Evolutionary conservation across 2,113 vertebrate genomes (phyloP).

Genomic region (Condylura cristata): DNA sequence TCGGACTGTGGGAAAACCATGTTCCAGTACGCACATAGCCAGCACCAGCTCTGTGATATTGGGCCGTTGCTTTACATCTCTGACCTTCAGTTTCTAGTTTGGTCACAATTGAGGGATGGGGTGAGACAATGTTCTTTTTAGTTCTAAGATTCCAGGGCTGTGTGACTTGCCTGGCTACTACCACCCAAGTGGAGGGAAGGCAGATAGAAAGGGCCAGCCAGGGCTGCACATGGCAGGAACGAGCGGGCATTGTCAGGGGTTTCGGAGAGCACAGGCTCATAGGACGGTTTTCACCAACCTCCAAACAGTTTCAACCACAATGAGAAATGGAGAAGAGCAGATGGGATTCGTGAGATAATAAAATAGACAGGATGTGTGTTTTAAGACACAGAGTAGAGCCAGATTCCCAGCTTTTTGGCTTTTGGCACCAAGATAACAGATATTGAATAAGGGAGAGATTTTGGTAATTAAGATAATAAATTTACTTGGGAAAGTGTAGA

Average conservation of each 20-base stretch:
- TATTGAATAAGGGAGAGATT: background rate
- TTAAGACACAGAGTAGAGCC: background rate
- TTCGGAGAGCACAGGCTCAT: background rate
- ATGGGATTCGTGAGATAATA: background rate
- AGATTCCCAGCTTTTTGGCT: background rate
- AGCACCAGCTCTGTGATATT: fast-evolving
- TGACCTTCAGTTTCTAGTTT: background rate
- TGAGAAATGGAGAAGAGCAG: background rate
- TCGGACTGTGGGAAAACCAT: background rate
- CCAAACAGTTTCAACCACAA: background rate
- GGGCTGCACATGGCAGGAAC: fast-evolving
- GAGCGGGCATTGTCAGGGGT: background rate
- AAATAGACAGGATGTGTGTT: background rate
- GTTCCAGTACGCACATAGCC: fast-evolving
- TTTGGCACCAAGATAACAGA: background rate
- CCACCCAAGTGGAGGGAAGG: background rate
- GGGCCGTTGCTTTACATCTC: background rate
- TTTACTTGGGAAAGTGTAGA: background rate
- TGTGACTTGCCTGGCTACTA: background rate
- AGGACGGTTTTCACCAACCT: background rate
- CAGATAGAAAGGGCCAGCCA: fast-evolving
- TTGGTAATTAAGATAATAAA: background rate
- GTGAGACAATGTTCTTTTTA: background rate
- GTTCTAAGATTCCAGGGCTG: background rate
- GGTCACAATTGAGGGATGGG: background rate